Evolutionary conservation across 2,888 invertebrate species (phyloP), one percentile per base, ranked within the genome.

Genomic region (Nematopogon swammerdamellus): DNA sequence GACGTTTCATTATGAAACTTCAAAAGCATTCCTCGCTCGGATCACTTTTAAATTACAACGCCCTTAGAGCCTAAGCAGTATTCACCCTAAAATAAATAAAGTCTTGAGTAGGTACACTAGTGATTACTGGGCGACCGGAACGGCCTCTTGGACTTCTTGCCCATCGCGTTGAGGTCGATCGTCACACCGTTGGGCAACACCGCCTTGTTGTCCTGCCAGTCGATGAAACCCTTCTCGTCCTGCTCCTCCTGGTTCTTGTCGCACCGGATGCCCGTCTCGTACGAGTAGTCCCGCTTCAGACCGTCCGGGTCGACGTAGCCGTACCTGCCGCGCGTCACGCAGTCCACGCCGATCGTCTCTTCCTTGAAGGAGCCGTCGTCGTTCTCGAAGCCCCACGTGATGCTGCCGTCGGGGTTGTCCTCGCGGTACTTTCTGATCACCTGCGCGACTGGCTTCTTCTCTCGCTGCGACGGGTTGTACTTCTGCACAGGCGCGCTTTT

Each of bases 291-390:
- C 8, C 92, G 84, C 60, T 88, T 85, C 44, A 89, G 73, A 56
- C 91, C 92, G 62, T 92, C 92, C 0, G 91, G 91, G 67, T 92
- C 91, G 8, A 91, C 81, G 64, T 92, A 92, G 29, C 92, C 92
- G 63, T 92, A 92, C 63, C 87, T 90, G 46, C 91, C 91, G 54
- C 87, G 83, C 11, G 88, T 88, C 52, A 89, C 68, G 60, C 89
- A 89, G 66, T 92, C 90, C 11, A 83, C 76, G 45, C 92, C 92
- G 57, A 92, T 89, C 8, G 85, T 82, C 73, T 92, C 92, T 64
- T 92, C 92, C 64, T 92, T 92, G 69, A 89, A 92, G 2, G 90
- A 88, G 18, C 92, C 92, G 60, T 92, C 92, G 59, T 92, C 92
- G 64, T 92, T 92, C 68, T 92, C 92, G 62, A 88, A 92, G 47